Base-by-base conservation (phyloP, 2,113 vertebrate genomes). In the Lanius ludovicianus region DNA sequence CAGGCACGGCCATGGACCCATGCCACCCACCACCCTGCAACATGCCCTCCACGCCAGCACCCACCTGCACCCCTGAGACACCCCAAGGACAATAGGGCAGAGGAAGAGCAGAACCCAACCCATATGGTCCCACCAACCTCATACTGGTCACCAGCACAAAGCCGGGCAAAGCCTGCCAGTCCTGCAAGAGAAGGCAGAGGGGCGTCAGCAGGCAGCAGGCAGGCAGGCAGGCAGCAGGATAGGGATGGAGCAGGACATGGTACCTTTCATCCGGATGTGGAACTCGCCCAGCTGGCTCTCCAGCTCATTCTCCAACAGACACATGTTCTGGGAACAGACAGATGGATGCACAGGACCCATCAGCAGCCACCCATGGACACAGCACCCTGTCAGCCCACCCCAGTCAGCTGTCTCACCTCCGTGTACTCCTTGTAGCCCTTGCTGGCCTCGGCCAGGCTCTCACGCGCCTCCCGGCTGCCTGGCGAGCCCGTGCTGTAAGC, bases 241-340 rank as follows among this genome's bases (percentile, higher is more conserved):
- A 35, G 49, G 49, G 52, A 60, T 2, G 35, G 62, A 84, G 88
- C 4, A 1, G 33, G 64, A 65, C 8, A 1, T 0, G 1, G 67
- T 97, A 99, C 99, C 99, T 98, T 99, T 99, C 99, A 99, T 99
- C 86, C 98, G 98, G 75, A 99, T 67, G 11, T 99, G 99, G 97
- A 99, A 99, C 93, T 99, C 99, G n/a, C 99, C 99, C 80, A 99
- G 98, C 89, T 99, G 99, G 94, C 98, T 99, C 97, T 99, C 99
- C 83, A 99, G 90, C 81, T 99, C 99, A 3, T 92, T 99, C 96
- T 99, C 99, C 97, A 99, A 73, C 81, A 99, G 94, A 96, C 99
- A 99, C 99, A 99, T 99, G 90, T 98, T 99, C 99, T 99, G 65
- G 37, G 49, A 92, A 46, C 89, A 71, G 88, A 44, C 89, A 73